Base-by-base conservation (phyloP, 2,888 invertebrate species). In the Noctua fimbriata region DNA sequence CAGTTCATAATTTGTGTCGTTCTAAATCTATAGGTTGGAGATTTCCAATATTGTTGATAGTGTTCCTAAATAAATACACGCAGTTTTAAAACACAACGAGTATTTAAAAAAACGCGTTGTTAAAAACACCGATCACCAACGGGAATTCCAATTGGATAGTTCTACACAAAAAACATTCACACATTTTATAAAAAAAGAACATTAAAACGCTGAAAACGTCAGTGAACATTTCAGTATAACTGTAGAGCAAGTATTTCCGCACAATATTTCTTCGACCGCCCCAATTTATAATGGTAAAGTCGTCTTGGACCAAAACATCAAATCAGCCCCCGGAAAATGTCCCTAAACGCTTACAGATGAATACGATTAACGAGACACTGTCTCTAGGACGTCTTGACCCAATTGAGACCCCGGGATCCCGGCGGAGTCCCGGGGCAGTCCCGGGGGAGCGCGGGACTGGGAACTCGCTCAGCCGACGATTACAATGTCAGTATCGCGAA, bases 301-400 rank as follows among this genome's bases (percentile, higher is more conserved):
- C 18, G 66, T 55, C 49, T 47, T 60, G 32, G 79, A 75, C 55
- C 74, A 87, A 81, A 81, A 81, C 85, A 85, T 81, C 81, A 72
- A 76, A 73, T 81, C 73, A 66, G 71, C 52, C 47, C 44, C 73
- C 65, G 65, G 67, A 81, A 87, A 85, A 76, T 76, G 76, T 73
- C 87, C 85, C 73, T 87, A 87, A 85, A 87, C 82, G 83, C 83
- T 88, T 86, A 86, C 83, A 82, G 88, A 86, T 88, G 88, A 86
- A 86, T 86, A 88, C 86, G 82, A 86, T 86, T 86, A 88, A 86
- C 83, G 52, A 71, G 88, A 82, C 82, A 88, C 69, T 79, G 86
- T 79, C 78, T 85, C 77, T 74, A 76, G 65, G 80, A 87, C 83
- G 73, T 88, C 87, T 87, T 88, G 87, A 87, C 87, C 87, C 78